Evolutionary conservation across 1,140 invertebrate species (phyloP).

Genomic region (Drosophila seguyi): DNA sequence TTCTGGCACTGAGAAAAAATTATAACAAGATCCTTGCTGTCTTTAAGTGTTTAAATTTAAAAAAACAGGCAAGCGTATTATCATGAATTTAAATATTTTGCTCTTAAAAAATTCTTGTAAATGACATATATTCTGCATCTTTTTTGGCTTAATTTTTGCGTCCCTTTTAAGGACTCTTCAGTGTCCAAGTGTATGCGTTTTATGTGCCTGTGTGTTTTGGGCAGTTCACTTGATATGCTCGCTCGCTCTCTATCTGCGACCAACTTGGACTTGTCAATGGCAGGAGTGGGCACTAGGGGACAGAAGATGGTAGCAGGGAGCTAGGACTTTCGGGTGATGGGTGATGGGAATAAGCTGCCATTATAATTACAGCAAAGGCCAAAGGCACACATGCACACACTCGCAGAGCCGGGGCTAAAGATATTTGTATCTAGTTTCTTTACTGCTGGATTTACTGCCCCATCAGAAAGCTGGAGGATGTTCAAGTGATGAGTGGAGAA

Average conservation of each 20-base stretch:
- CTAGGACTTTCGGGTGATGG: slow-evolving; percentile 11
- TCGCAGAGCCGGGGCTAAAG: slow-evolving; percentile 40
- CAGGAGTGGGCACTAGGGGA: slow-evolving; percentile 24
- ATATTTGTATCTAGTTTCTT: slow-evolving; percentile 81
- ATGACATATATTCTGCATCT: no score
- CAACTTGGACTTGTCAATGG: slow-evolving; percentile 79
- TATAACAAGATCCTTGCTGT: not conserved
- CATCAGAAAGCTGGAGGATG: slow-evolving; percentile 10
- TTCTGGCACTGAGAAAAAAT: slow-evolving; percentile 1
- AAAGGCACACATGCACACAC: slow-evolving; percentile 24
- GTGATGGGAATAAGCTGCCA: slow-evolving; percentile 62
- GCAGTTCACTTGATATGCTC: slow-evolving; percentile 74
- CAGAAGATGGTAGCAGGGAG: not conserved
- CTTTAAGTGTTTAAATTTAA: not conserved
- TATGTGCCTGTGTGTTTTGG: slow-evolving; percentile 57
- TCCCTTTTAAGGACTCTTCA: not conserved
- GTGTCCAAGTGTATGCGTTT: slow-evolving; percentile 29
- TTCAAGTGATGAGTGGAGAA: not conserved
- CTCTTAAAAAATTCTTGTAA: not conserved
- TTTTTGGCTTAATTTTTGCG: not conserved
- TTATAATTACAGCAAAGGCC: slow-evolving; percentile 76
- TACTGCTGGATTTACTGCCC: slow-evolving; percentile 58
- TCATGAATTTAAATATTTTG: not conserved
- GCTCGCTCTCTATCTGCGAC: slow-evolving; percentile 31
- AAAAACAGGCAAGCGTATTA: not conserved